These are phyloP conservation scores for Aleiodes leptofemur DNA, from an alignment of 2,888 invertebrate genomes.

Conservation along the genomic window DNA sequence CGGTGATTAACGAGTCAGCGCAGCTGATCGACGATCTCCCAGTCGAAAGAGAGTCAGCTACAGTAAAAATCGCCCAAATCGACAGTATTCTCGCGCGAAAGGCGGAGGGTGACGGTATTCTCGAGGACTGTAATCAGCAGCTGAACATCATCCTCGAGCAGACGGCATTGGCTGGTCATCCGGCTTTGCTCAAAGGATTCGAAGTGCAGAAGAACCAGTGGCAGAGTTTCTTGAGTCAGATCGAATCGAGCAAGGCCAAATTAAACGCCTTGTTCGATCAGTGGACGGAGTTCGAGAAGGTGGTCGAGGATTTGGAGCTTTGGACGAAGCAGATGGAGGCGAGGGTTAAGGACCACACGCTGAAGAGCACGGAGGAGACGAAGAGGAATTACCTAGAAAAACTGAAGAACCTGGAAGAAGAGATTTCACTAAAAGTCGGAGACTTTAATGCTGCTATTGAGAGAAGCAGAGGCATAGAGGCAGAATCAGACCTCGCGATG, in stretches of 20 bases:
- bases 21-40: slow-evolving; percentile 87
- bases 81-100: slow-evolving; percentile 86
- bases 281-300: slow-evolving; percentile 88
- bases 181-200: slow-evolving; percentile 83
- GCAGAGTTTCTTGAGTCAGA: slow-evolving; percentile 85
- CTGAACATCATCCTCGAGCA: slow-evolving; percentile 85
- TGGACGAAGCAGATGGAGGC: slow-evolving; percentile 93
- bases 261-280: slow-evolving; percentile 86
- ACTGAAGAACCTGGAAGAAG: slow-evolving; percentile 83
- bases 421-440: slow-evolving; percentile 81
- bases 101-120: slow-evolving; percentile 83
- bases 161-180: slow-evolving; percentile 87
- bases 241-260: slow-evolving; percentile 83
- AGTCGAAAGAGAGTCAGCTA: slow-evolving; percentile 87
- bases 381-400: slow-evolving; percentile 88
- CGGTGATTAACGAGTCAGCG: slow-evolving; percentile 85
- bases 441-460: slow-evolving; percentile 83
- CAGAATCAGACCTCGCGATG: slow-evolving; percentile 84
- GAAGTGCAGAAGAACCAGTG: slow-evolving; percentile 85
- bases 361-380: slow-evolving; percentile 89
- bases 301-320: slow-evolving; percentile 85
- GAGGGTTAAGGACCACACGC: slow-evolving; percentile 90
- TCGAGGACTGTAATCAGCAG: slow-evolving; percentile 83
- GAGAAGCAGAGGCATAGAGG: slow-evolving; percentile 84
- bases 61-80: slow-evolving; percentile 84